Evolutionary conservation across 2,888 invertebrate genomes (phyloP), one percentile per base, ranked within the genome.

Genomic region (Laspeyria flexula): DNA sequence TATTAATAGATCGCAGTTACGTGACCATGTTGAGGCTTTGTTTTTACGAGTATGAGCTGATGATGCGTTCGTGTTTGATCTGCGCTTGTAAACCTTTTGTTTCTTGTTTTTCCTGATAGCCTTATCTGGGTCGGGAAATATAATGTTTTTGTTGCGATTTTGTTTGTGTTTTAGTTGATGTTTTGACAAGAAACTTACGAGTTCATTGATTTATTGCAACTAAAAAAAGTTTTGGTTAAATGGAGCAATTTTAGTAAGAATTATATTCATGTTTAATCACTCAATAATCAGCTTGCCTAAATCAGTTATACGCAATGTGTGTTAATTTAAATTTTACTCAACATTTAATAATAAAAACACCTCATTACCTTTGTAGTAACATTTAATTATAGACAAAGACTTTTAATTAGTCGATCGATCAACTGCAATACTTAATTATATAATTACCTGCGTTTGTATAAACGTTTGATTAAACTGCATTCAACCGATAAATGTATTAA

Each of bases 1-100:
- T 74, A 75, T 68, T 68, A 70, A 69, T 70, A 77, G 60, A 73
- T 73, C 56, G 62, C 48, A 62, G 69, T 78, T 73, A 77, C 77
- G 72, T 77, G 75, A 64, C 65, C 53, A 62, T 56, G 60, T 54
- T 37, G 18, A 11, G 34, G 62, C 71, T 73, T 75, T 77, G 77
- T 75, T 71, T 62, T 18, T n/a, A n/a, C n/a, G 18, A 3, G 52
- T 47, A 71, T 57, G 64, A 70, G 58, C 55, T 56, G 54, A 55
- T 65, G 55, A 63, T 60, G 59, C 59, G 49, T 60, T 53, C 45
- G 51, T 55, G 51, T 51, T 15, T 46, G 55, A 48, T 27, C 50
- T 43, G 38, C 46, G 48, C 35, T 33, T 44, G 48, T 52, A 11
- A 18, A 10, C 16, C 23, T 58, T 61, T 68, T 70, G 68, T 68